phyloP scores from a whole-genome alignment of 2,888 invertebrate genomes.

The Dolichopus griseipennis region DNA sequence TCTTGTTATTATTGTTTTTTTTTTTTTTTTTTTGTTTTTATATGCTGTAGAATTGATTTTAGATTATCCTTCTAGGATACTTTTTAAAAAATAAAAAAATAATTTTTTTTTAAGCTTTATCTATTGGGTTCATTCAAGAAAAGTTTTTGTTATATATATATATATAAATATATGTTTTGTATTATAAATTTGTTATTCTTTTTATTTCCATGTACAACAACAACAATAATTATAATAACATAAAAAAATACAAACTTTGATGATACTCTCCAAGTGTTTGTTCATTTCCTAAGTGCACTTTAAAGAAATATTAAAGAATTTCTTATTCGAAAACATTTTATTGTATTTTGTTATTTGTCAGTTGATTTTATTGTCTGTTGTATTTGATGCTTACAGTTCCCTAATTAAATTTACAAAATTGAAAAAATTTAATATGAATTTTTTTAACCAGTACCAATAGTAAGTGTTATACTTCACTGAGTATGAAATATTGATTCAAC shows the following conservation, averaged over 20 bases:
- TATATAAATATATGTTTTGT: neutral
- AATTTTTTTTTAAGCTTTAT: neutral
- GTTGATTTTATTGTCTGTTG: no score
- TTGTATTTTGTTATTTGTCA: no score
- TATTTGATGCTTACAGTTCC: no score
- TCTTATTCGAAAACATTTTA: neutral
- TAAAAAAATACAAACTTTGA: neutral
- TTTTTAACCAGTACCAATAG: no score
- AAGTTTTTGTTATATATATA: neutral
- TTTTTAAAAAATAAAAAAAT: neutral
- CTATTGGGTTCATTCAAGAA: neutral
- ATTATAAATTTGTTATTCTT: neutral
- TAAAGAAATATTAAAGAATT: no score
- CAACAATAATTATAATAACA: no score
- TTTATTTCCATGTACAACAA: neutral
- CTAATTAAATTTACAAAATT: no score
- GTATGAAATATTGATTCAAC: no score
- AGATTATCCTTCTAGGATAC: constrained; percentile 6
- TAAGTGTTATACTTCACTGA: no score
- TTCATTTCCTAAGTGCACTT: neutral
- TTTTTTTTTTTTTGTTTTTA: neutral
- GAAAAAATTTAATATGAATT: no score
- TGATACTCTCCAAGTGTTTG: neutral
- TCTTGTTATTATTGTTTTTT: no score
- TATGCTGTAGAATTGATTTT: neutral